Evolutionary conservation across 37 sponge, comb jelly and placozoan genomes (phyloP).

Genomic region (Halichondria panicea): DNA sequence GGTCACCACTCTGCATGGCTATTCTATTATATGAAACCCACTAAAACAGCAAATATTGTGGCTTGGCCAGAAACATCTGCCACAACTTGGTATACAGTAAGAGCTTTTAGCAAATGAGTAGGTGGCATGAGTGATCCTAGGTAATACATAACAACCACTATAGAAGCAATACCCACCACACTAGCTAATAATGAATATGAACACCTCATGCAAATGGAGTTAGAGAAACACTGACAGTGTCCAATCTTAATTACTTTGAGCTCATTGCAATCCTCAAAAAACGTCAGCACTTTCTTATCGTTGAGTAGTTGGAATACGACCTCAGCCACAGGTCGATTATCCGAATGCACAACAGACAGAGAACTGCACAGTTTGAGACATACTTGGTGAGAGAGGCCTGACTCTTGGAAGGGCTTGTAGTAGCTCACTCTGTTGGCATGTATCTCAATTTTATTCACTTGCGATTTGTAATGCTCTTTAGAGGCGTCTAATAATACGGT

Average conservation of each 20-base stretch:
- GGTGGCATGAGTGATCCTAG: too few species aligned
- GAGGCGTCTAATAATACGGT: constrained; percentile 42
- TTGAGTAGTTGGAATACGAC: constrained; percentile 50
- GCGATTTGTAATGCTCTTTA: constrained; percentile 27
- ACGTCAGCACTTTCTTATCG: constrained; percentile 20
- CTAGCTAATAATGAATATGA: too few species aligned
- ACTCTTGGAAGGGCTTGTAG: constrained; percentile 38
- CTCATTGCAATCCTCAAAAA: constrained; percentile 27
- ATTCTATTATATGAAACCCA: too few species aligned
- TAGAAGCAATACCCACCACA: too few species aligned
- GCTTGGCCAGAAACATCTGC: too few species aligned
- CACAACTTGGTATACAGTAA: too few species aligned
- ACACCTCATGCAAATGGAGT: too few species aligned
- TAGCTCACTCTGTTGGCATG: constrained; percentile 50
- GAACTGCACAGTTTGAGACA: constrained; percentile 66
- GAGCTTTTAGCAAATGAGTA: too few species aligned
- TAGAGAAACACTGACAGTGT: too few species aligned
- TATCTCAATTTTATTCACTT: constrained; percentile 24
- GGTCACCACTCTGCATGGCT: too few species aligned
- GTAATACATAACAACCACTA: too few species aligned
- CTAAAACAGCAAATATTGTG: too few species aligned
- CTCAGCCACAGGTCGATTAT: constrained; percentile 70
- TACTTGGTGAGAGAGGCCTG: constrained; percentile 40
- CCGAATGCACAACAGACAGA: constrained; percentile 54
- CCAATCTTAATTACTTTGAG: constrained; percentile 10